Evolutionary conservation across 2,888 invertebrate species (phyloP).

Genomic region (Coecobrya sp.): DNA sequence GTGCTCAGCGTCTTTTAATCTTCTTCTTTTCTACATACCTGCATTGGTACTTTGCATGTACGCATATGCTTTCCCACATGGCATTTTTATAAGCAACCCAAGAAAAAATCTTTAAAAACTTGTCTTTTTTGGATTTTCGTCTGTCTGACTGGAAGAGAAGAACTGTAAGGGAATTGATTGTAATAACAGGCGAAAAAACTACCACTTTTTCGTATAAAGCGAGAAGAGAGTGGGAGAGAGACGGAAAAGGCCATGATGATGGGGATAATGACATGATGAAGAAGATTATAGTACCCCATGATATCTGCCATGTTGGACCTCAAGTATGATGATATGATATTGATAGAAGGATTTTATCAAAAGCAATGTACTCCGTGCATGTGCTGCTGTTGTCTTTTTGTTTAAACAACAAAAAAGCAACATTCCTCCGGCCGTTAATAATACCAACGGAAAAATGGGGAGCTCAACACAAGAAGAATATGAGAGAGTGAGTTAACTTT

Average conservation of each 20-base stretch:
- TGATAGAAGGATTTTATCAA: background rate
- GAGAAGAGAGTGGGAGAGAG: background rate
- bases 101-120: conserved; percentile 52
- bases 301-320: background rate
- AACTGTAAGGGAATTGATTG: background rate
- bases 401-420: conserved; percentile 32
- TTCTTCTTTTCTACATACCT: background rate
- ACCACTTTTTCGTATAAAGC: conserved; percentile 10
- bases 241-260: conserved; percentile 6
- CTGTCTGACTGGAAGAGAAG: conserved; percentile 41
- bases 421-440: conserved; percentile 52
- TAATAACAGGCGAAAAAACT: conserved; percentile 35
- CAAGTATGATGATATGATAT: background rate
- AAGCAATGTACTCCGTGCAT: background rate
- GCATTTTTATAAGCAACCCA: background rate
- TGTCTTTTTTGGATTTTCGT: conserved; percentile 63
- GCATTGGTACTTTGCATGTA: no score
- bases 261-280: conserved; percentile 43
- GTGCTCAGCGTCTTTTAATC: background rate
- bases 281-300: conserved; percentile 20
- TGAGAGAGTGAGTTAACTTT: conserved; percentile 4
- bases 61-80: conserved; percentile 24
- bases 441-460: background rate
- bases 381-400: background rate
- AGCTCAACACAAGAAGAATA: conserved; percentile 1